phyloP scores from a whole-genome alignment of 2,888 invertebrate genomes.

The Dryobota labecula region DNA sequence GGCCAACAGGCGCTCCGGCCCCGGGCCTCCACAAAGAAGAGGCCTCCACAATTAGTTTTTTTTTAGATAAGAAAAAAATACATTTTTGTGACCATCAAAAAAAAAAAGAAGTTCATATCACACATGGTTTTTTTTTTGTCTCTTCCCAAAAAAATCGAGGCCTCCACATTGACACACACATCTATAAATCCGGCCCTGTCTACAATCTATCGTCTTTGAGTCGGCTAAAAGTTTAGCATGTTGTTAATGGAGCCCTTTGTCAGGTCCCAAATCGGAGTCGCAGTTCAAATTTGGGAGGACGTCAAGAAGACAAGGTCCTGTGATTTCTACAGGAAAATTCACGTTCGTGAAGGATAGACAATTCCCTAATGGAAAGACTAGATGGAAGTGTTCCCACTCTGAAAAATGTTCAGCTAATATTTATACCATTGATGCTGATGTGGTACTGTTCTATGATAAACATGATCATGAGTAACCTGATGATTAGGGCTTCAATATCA shows the following conservation, averaged over 20 bases:
- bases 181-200: no score
- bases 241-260: constrained; percentile 62
- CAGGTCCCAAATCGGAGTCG: constrained; percentile 68
- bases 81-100: no score
- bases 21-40: no score
- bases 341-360: constrained; percentile 76
- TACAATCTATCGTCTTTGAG: neutral
- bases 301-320: constrained; percentile 70
- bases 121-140: no score
- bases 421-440: constrained; percentile 77
- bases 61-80: no score
- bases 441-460: constrained; percentile 77
- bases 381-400: constrained; percentile 77
- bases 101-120: no score
- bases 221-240: neutral
- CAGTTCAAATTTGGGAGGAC: constrained; percentile 75
- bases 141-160: no score
- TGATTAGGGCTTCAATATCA: neutral
- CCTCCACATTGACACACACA: no score
- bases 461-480: constrained; percentile 71
- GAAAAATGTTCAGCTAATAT: constrained; percentile 77
- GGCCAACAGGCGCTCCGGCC: no score
- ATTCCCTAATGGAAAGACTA: constrained; percentile 75
- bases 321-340: constrained; percentile 76
- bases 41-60: no score